These are phyloP conservation scores for Drosophila peninsularis DNA, from an alignment of 2,888 invertebrate genomes.

Conservation along the genomic window DNA sequence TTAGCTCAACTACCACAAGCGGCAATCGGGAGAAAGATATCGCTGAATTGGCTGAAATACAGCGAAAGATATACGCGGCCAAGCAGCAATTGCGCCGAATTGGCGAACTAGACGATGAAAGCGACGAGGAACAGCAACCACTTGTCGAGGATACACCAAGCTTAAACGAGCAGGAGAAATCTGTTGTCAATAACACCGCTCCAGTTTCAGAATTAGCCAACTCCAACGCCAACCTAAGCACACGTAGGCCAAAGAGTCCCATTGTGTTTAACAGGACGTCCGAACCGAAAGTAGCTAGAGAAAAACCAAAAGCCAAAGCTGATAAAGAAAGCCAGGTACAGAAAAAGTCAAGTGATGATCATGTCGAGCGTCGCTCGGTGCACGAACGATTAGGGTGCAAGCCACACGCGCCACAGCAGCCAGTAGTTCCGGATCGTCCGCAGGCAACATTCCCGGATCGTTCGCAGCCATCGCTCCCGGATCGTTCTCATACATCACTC, in stretches of 20 bases:
- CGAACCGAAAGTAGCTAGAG: constrained; percentile 37
- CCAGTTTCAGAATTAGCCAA: constrained; percentile 19
- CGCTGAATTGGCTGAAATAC: constrained; percentile 86
- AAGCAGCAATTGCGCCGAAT: constrained; percentile 86
- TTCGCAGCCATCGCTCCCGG: constrained; percentile 20
- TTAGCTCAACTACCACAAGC: constrained; percentile 74
- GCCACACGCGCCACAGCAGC: not conserved
- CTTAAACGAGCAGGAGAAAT: constrained; percentile 87
- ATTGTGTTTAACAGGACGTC: constrained; percentile 77
- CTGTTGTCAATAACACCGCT: constrained; percentile 45
- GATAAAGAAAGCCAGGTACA: constrained; percentile 5
- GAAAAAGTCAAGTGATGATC: constrained; percentile 46
- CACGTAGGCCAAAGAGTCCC: constrained; percentile 78
- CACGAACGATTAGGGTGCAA: constrained; percentile 85
- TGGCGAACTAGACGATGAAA: constrained; percentile 82
- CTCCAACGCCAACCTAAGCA: constrained; percentile 14
- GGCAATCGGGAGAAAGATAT: constrained; percentile 84
- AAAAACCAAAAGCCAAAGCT: constrained; percentile 44
- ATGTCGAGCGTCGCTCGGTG: constrained; percentile 82
- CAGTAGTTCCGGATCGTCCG: constrained; percentile 34
- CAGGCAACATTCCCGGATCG: too few relatives aligned
- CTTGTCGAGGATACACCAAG: constrained; percentile 89
- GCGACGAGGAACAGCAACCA: constrained; percentile 76
- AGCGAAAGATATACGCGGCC: constrained; percentile 87
- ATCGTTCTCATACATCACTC: constrained; percentile 49